Percentiles rank a stretch among this genome's conserved stretches.
Evolutionary conservation across 2,797 vertebrate species (phyloP).

Genomic region (Aeoliscus strigatus): DNA sequence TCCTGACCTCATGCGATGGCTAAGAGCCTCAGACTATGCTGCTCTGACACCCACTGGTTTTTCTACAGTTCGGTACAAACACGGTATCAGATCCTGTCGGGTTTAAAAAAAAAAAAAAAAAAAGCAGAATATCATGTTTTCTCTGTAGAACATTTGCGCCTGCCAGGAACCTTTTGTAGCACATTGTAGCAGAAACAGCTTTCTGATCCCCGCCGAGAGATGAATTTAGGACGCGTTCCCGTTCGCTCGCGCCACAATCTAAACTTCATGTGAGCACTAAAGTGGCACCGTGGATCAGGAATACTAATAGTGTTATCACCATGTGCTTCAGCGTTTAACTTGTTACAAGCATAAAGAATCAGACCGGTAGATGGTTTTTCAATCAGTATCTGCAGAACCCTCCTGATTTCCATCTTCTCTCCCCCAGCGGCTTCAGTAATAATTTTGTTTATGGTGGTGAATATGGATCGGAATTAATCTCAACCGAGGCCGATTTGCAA

Average conservation of each 20-base stretch:
- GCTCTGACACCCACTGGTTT: conserved; percentile 19
- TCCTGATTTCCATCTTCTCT: conserved; percentile 54
- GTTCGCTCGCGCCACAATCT: conserved; percentile 37
- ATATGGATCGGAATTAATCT: conserved; percentile 60
- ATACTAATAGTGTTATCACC: no score
- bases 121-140: conserved; percentile 15
- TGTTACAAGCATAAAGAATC: conserved; percentile 27
- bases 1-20: conserved; percentile 38
- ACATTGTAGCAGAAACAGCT: conserved; percentile 32
- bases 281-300: conserved; percentile 20
- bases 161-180: conserved; percentile 17
- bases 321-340: conserved; percentile 38
- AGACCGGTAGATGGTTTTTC: conserved; percentile 23
- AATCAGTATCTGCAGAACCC: conserved; percentile 49
- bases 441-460: conserved; percentile 48
- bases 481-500: conserved; percentile 57
- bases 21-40: conserved; percentile 24
- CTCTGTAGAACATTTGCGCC: conserved; percentile 7
- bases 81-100: conserved; percentile 1
- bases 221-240: conserved; percentile 55
- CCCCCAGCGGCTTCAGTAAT: conserved; percentile 40
- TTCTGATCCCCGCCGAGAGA: conserved; percentile 47
- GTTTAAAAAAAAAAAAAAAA: conserved; percentile 1
- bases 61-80: conserved; percentile 12
- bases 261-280: conserved; percentile 50